Base-by-base conservation (phyloP, 2,888 invertebrate genomes). In the Tolmerus cingulatus region DNA sequence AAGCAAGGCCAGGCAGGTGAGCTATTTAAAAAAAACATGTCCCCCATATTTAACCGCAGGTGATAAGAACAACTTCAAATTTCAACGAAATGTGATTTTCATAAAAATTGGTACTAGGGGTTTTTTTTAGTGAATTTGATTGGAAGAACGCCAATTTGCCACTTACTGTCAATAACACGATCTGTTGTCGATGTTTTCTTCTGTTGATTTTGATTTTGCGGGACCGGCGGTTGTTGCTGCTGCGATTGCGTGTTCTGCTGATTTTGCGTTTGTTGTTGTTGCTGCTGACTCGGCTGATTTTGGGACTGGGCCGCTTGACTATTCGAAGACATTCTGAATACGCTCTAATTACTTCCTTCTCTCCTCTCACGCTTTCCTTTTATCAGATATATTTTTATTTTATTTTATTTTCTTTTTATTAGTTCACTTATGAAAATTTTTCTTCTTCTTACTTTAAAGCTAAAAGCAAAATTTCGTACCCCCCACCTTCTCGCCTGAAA, bases 201-300 rank as follows among this genome's bases (percentile, higher is more conserved):
- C 78, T 86, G 78, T 30, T 43, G 78, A 79, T 74, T 86, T 77
- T 86, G 86, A 77, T 86, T 86, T 57, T 87, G 87, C 78, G 78
- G 46, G 3, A 79, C 40, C 43, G 87, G 87, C 86, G 77, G 90
- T 90, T 89, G 91, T 89, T 19, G 88, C 87, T 74, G 90, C 90
- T 89, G 90, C 87, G 74, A 90, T 90, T 89, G 90, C 89, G 81
- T 89, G 87, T 88, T 90, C 91, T 88, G 91, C 91, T 88, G 90
- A 90, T 78, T 85, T 57, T 88, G 88, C 30, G 91, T 91, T 88
- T 92, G 34, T 34, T 34, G 92, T 89, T 91, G 34, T 7, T 34
- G 92, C 89, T 91, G 91, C 87, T 90, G 90, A 43, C 88, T 89
- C 30, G 88, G 88, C 81, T 89, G 88, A 79, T 89, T 89, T 23